phyloP scores from a whole-genome alignment of 2,888 invertebrate species.

The Saturnia pavonia region DNA sequence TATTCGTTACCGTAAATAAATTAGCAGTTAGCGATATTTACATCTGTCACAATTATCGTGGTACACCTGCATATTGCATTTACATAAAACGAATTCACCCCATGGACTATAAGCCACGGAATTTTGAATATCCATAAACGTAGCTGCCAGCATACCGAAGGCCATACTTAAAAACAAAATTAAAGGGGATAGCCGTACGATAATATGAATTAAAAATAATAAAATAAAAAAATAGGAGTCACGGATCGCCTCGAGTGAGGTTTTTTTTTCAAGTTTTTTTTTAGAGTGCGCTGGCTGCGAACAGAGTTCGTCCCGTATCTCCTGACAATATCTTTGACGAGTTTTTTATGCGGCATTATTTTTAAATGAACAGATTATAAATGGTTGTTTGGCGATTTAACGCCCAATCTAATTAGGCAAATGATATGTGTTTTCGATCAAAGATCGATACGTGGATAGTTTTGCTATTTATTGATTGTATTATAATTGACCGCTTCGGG shows the following conservation, averaged over 20 bases:
- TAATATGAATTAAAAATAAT: conserved; percentile 82
- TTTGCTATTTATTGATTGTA: conserved; percentile 67
- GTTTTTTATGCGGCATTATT: conserved; percentile 80
- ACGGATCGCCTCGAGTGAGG: conserved; percentile 79
- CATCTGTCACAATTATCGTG: conserved; percentile 71
- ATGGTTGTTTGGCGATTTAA: conserved; percentile 81
- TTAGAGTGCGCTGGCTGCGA: conserved; percentile 73
- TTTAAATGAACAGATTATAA: conserved; percentile 81
- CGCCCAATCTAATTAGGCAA: conserved; percentile 82
- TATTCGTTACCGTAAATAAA: conserved; percentile 11
- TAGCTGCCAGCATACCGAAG: conserved; percentile 79
- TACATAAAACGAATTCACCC: conserved; percentile 76
- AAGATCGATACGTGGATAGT: conserved; percentile 54
- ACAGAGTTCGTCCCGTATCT: conserved; percentile 72
- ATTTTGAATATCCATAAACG: conserved; percentile 80
- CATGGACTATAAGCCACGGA: conserved; percentile 71
- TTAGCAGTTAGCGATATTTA: conserved; percentile 31
- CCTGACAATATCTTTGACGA: conserved; percentile 81
- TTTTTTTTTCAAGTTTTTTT: conserved; percentile 71
- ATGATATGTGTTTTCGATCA: conserved; percentile 78
- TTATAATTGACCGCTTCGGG: conserved; percentile 45
- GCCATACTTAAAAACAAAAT: conserved; percentile 82
- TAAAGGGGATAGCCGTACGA: conserved; percentile 81
- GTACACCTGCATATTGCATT: conserved; percentile 65
- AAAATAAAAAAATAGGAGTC: conserved; percentile 80